Evolutionary conservation across 2,113 vertebrate species (phyloP), one percentile per base, ranked within the genome.

Genomic region (Hiodon tergisus): DNA sequence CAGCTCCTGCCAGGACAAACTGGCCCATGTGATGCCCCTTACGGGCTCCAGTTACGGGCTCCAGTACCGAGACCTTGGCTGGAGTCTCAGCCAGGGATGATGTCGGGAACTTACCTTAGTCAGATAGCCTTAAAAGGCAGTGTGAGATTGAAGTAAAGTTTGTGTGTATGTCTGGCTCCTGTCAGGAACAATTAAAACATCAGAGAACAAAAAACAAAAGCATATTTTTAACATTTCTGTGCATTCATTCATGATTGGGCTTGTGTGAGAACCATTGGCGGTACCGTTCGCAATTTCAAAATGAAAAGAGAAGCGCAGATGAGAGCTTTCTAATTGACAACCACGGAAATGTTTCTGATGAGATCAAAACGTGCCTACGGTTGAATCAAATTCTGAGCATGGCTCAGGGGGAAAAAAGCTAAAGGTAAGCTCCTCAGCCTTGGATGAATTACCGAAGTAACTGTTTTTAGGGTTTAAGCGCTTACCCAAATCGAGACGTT

Each of bases 381-480:
- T 53, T 7, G 48, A 13, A 62, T 73, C 59, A 47, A 46, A 73
- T 63, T 51, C 48, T 59, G 46, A 60, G 50, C 57, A 61, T n/a
- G 54, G 54, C 5, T 7, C 54, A 7, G 47, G 71, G n/a, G 65
- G 7, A 13, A 8, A 10, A 60, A 50, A 16, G n/a, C 17, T 53
- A 47, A 53, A 54, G 71, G 17, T 55, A 68, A 65, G 53, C n/a
- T 14, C 73, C 3, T 17, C 52, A 76, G 52, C 52, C 71, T 77
- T 77, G 78, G 67, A 77, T 77, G 51, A 66, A 79, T 77, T 77
- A 79, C 74, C 17, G 51, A 9, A 55, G 50, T 16, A 51, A 71
- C 65, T 47, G 16, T 74, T 73, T 74, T 53, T 58, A 48, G 16
- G 53, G 54, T 70, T 73, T 65, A 71, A 16, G 67, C 69, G 71